These are phyloP conservation scores for Parapsyche elsis DNA, from an alignment of 1,140 invertebrate species.

Conservation along the genomic window DNA sequence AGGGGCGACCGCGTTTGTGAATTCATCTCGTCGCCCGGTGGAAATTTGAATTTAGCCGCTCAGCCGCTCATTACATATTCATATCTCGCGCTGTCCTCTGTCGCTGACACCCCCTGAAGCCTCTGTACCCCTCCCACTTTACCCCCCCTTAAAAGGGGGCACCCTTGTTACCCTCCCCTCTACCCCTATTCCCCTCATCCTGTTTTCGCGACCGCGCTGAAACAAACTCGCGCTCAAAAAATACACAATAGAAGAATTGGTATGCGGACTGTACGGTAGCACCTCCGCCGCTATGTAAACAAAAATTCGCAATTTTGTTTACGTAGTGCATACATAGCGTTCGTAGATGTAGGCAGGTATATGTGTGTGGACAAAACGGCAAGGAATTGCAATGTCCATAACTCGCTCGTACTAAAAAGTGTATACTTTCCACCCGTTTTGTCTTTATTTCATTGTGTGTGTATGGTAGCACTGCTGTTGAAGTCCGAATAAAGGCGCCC, in stretches of 20 bases:
- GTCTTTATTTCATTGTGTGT: neutral
- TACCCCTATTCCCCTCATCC: neutral
- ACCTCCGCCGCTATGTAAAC: slow-evolving; percentile 9
- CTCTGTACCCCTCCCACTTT: neutral
- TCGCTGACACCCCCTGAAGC: neutral
- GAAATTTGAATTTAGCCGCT: slow-evolving; percentile 45
- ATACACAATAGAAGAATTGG: slow-evolving; percentile 34
- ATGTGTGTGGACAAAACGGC: too few species aligned
- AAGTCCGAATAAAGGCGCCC: too few species aligned
- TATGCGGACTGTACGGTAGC: slow-evolving; percentile 10
- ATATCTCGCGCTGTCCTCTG: slow-evolving; percentile 42
- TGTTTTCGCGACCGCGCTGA: neutral
- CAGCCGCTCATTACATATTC: slow-evolving; percentile 45
- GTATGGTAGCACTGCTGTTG: too few species aligned
- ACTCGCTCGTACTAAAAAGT: too few species aligned
- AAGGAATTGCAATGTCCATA: too few species aligned
- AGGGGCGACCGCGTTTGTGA: slow-evolving; percentile 28
- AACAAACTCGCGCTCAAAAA: slow-evolving; percentile 34
- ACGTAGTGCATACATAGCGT: neutral
- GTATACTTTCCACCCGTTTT: too few species aligned
- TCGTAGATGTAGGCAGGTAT: neutral
- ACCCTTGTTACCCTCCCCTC: neutral
- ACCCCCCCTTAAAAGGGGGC: neutral
- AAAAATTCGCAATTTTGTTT: slow-evolving; percentile 17
- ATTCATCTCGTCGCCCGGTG: slow-evolving; percentile 41